Percentiles rank a stretch among this genome's conserved stretches.
phyloP scores from a whole-genome alignment of 2,888 invertebrate species.

The Morpho deidamia region DNA sequence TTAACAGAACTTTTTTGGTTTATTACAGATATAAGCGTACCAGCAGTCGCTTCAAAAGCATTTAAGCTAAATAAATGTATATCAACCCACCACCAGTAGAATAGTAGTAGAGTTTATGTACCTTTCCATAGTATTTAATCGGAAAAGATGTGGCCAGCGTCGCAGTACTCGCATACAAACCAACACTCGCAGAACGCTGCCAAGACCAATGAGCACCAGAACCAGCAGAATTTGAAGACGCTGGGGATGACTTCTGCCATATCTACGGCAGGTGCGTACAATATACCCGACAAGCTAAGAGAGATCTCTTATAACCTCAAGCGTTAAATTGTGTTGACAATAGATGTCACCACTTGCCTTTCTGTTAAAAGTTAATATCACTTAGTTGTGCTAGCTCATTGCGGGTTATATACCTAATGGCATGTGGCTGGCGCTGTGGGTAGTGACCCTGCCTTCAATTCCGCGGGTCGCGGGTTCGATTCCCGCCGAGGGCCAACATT shows the following conservation, averaged over 20 bases:
- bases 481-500: too few relatives aligned
- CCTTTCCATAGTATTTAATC: neutral
- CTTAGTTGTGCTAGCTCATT: too few relatives aligned
- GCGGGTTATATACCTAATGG: too few relatives aligned
- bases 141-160: constrained; percentile 74
- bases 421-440: too few relatives aligned
- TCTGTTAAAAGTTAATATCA: too few relatives aligned
- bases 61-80: constrained; percentile 34
- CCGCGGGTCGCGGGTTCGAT: too few relatives aligned
- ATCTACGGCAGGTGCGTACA: constrained; percentile 85
- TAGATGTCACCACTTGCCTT: too few relatives aligned
- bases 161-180: constrained; percentile 69
- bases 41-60: constrained; percentile 43
- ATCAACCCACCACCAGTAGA: constrained; percentile 33
- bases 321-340: too few relatives aligned
- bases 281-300: too few relatives aligned
- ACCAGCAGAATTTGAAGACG: constrained; percentile 80
- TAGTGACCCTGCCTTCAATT: too few relatives aligned
- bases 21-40: constrained; percentile 37
- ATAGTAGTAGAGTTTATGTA: constrained; percentile 20
- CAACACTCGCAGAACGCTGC: constrained; percentile 39
- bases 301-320: too few relatives aligned
- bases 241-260: constrained; percentile 97
- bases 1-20: constrained; percentile 3
- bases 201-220: constrained; percentile 67